Evolutionary conservation across 1,140 invertebrate genomes (phyloP).

Genomic region (Drosophila gunungcola): DNA sequence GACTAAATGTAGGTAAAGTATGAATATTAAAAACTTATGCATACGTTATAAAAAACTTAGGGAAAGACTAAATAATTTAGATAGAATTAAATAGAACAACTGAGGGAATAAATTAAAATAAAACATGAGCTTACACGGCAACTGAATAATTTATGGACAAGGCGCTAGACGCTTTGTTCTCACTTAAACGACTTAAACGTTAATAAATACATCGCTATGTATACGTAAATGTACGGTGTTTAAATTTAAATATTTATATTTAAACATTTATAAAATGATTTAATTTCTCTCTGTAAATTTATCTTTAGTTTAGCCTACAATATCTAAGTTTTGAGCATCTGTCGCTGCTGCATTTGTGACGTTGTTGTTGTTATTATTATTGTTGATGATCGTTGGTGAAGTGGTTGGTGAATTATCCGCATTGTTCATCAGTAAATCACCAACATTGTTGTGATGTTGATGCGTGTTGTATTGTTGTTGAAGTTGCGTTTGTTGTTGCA

Average conservation of each 20-base stretch:
- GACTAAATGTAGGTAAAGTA: conserved; percentile 36
- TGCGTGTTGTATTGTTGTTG: conserved; percentile 80
- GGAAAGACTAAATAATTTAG: conserved; percentile 30
- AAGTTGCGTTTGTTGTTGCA: conserved; percentile 81
- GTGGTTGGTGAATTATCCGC: conserved; percentile 43
- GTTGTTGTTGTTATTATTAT: conserved; percentile 38
- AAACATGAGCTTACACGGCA: conserved; percentile 30
- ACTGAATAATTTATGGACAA: conserved; percentile 44
- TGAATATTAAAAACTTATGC: conserved; percentile 14
- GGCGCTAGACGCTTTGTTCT: conserved; percentile 44
- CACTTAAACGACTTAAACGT: conserved; percentile 45
- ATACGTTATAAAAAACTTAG: conserved; percentile 14
- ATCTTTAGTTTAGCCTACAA: conserved; percentile 80
- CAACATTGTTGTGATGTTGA: conserved; percentile 57
- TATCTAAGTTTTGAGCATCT: conserved; percentile 85
- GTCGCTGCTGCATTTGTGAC: conserved; percentile 71
- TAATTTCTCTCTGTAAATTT: conserved; percentile 41
- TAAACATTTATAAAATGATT: conserved; percentile 72
- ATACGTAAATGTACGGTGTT: conserved; percentile 44
- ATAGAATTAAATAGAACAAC: conserved; percentile 22
- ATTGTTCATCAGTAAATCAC: conserved; percentile 47
- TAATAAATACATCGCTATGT: conserved; percentile 54
- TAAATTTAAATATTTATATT: conserved; percentile 59
- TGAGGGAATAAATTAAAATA: conserved; percentile 14
- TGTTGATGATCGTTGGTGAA: conserved; percentile 56